A percentile compares a stretch with the other conserved stretches of the same genome.
phyloP scores from a whole-genome alignment of 2,797 vertebrate species.

The Hypotaenidia philippensis region DNA sequence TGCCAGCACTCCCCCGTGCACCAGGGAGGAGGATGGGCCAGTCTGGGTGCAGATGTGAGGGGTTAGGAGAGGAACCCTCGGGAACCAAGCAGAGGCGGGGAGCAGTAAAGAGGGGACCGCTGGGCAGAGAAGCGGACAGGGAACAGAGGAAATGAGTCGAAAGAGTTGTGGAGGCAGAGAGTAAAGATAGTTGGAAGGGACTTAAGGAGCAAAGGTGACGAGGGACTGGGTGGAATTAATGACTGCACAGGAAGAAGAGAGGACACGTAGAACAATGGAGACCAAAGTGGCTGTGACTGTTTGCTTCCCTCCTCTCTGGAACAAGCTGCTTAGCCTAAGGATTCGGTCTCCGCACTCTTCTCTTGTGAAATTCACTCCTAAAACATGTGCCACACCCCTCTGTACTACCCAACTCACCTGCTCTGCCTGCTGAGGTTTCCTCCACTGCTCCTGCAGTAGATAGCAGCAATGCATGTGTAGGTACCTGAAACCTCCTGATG shows the following conservation, averaged over 20 bases:
- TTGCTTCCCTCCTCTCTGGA: not conserved
- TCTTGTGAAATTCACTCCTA: not conserved
- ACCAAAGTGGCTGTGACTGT: not conserved
- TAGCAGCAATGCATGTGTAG: not conserved
- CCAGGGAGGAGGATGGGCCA: too few species aligned
- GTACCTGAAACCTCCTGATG: not conserved
- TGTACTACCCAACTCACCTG: not conserved
- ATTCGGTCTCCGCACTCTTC: not conserved
- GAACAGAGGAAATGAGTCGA: not conserved
- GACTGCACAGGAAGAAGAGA: not conserved
- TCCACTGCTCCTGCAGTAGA: not conserved
- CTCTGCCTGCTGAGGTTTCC: not conserved
- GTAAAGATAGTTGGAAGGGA: not conserved
- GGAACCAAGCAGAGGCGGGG: not conserved
- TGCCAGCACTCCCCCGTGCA: not conserved
- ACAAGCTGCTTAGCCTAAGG: not conserved
- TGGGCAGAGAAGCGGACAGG: not conserved
- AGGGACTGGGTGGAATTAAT: not conserved
- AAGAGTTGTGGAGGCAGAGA: not conserved
- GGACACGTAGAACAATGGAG: not conserved
- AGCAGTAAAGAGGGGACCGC: not conserved
- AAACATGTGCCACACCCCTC: not conserved
- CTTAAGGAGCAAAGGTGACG: not conserved
- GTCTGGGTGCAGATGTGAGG: not conserved
- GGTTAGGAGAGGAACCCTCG: accelerated